Percentiles rank a stretch among this genome's conserved stretches.
Conservation (phyloP, 1,140 invertebrate genomes). For the Heliconius eleuchia region DNA sequence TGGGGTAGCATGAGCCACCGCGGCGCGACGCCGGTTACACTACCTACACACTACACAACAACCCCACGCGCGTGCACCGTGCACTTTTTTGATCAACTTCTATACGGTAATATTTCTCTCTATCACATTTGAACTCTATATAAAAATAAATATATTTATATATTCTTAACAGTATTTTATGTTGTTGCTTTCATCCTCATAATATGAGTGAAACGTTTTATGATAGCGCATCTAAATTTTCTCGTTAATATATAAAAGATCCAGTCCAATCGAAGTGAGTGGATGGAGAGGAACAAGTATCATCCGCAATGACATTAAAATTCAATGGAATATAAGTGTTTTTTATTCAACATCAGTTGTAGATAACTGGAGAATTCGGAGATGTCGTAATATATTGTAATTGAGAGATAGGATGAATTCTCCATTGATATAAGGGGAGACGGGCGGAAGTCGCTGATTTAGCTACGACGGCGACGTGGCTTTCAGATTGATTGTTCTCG, state of each 20-base stretch:
- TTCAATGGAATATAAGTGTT: background rate
- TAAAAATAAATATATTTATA: background rate
- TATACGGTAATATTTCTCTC: background rate
- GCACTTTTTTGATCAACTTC: background rate
- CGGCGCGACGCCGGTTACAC: slow-evolving; percentile 36
- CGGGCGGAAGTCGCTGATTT: slow-evolving; percentile 73
- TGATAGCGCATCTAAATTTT: background rate
- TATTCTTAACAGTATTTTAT: background rate
- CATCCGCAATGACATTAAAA: background rate
- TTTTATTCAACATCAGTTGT: background rate
- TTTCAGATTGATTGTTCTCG: slow-evolving; percentile 72
- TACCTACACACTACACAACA: slow-evolving; percentile 24
- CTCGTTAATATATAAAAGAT: background rate
- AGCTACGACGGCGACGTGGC: slow-evolving; percentile 60
- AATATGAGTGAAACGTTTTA: slow-evolving; percentile 5
- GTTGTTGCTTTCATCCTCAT: background rate
- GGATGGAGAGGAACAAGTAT: background rate
- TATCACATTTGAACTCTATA: background rate
- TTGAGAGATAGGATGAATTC: slow-evolving; percentile 33
- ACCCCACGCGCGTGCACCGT: slow-evolving; percentile 21
- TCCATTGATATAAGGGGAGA: slow-evolving; percentile 48
- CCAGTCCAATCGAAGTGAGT: background rate
- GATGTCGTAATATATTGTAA: slow-evolving; percentile 15
- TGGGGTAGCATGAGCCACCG: slow-evolving; percentile 52
- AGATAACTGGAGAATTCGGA: background rate